Percentiles rank a stretch among this genome's conserved stretches.
Evolutionary conservation across 2,113 vertebrate genomes (phyloP).

Genomic region (Passerina amoena): DNA sequence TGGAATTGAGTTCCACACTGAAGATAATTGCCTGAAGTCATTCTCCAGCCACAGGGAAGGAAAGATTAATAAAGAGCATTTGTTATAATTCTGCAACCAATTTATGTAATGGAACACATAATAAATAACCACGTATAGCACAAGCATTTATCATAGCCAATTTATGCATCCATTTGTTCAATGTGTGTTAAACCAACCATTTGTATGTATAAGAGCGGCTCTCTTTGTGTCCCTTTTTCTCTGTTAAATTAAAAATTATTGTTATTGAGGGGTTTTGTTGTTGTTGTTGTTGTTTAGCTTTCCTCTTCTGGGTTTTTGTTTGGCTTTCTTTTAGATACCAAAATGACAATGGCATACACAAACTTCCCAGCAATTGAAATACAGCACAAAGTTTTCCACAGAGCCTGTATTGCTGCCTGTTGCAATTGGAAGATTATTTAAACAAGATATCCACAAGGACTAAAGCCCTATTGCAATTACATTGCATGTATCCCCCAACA

Average conservation of each 20-base stretch:
- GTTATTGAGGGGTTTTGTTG: not conserved
- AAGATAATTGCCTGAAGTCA: slow-evolving; percentile 61
- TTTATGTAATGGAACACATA: slow-evolving; percentile 71
- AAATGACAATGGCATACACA: not conserved
- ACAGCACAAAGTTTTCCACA: not conserved
- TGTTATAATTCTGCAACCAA: slow-evolving; percentile 73
- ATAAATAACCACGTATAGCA: slow-evolving; percentile 69
- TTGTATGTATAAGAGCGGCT: slow-evolving; percentile 53
- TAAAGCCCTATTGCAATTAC: not conserved
- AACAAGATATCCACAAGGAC: not conserved
- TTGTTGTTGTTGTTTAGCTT: not conserved
- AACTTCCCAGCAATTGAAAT: not conserved
- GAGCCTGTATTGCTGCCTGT: not conserved
- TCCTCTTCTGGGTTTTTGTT: not conserved
- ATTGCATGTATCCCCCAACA: not conserved
- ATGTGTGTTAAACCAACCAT: slow-evolving; percentile 59
- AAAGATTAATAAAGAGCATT: slow-evolving; percentile 76
- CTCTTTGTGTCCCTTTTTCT: not conserved
- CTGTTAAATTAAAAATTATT: slow-evolving; percentile 47
- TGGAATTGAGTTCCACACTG: slow-evolving; percentile 42
- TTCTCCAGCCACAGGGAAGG: slow-evolving; percentile 49
- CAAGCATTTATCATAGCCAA: slow-evolving; percentile 69
- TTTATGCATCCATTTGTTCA: slow-evolving; percentile 71
- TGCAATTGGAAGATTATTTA: slow-evolving; percentile 39
- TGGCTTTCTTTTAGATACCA: not conserved